Base-by-base conservation (phyloP, 2,888 invertebrate genomes). In the Patella depressa region DNA sequence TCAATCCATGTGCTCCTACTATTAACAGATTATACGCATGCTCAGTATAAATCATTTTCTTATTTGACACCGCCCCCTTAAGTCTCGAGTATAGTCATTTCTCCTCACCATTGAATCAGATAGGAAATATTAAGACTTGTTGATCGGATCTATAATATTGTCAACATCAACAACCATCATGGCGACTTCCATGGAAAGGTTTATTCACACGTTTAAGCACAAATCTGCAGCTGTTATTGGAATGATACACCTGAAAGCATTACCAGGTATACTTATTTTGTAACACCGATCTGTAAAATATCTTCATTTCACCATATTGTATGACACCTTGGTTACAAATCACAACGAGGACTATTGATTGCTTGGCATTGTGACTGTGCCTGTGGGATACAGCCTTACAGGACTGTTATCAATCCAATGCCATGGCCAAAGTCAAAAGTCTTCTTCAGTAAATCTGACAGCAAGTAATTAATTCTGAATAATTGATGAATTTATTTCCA, bases 191-290 rank as follows among this genome's bases (percentile, higher is more conserved):
- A 78, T 85, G 80, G 82, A 83, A 59, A 71, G 80, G 12, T 86
- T 85, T 76, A 74, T 78, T n/a, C 79, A 75, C 45, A 69, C 85
- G 5, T 88, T 88, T 75, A 79, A 79, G 53, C 83, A 80, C 59
- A 79, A 79, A 54, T 81, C 73, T 34, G 79, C 82, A 59, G 85
- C 85, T 80, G 82, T 95, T 57, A 94, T 95, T 85, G 95, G 95
- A 76, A 95, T 95, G 95, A 93, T 95, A 76, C 95, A 95, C 88
- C 93, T 95, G 2, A 92, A 92, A 84, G 94, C 95, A 71, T 91
- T 95, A 79, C 95, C 95, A 91, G 95, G 95, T 95, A 91, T 71
- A 54, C 12, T n/a, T 15, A 12, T 24, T 75, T 19, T 73, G 53
- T 70, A 77, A 19, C 5, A 45, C 19, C 65, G 15, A 45, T 4